Conservation (phyloP, 2,888 invertebrate genomes). For the Hypercompe scribonia region DNA sequence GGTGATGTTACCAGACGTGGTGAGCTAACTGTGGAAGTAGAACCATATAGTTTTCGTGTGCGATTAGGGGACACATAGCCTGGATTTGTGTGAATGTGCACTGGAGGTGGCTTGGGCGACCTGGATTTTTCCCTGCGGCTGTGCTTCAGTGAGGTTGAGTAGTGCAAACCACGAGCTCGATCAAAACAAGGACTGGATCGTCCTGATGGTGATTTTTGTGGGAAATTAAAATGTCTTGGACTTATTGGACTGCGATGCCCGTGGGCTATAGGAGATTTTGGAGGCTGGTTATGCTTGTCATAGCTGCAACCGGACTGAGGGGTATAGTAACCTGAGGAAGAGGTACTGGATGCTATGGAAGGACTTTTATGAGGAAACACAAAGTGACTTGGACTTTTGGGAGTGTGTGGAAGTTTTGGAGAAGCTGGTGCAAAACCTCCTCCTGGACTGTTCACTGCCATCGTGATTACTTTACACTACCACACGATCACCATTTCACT, state of each 20-base stretch:
- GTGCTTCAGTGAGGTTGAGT: conserved; percentile 79
- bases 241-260: conserved; percentile 87
- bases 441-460: conserved; percentile 88
- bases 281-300: conserved; percentile 78
- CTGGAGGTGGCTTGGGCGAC: conserved; percentile 83
- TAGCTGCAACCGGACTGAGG: conserved; percentile 85
- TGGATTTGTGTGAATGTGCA: conserved; percentile 88
- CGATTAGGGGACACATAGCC: conserved; percentile 86
- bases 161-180: conserved; percentile 70
- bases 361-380: conserved; percentile 85
- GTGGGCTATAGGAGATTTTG: conserved; percentile 84
- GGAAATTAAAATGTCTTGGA: conserved; percentile 87
- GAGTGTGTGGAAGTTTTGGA: conserved; percentile 82
- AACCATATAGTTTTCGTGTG: conserved; percentile 76
- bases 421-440: conserved; percentile 85
- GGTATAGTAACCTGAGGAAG: conserved; percentile 86
- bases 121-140: conserved; percentile 77
- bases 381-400: conserved; percentile 86
- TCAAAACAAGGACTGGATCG: conserved; percentile 79
- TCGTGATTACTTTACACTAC: conserved; percentile 63
- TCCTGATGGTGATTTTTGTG: conserved; percentile 79
- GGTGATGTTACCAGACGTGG: conserved; percentile 79
- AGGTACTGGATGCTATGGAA: conserved; percentile 83
- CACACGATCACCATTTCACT: conserved; percentile 62
- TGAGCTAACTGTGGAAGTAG: conserved; percentile 80